Evolutionary conservation across 1,140 invertebrate genomes (phyloP), one percentile per base, ranked within the genome.

Genomic region (Helicoverpa zea): DNA sequence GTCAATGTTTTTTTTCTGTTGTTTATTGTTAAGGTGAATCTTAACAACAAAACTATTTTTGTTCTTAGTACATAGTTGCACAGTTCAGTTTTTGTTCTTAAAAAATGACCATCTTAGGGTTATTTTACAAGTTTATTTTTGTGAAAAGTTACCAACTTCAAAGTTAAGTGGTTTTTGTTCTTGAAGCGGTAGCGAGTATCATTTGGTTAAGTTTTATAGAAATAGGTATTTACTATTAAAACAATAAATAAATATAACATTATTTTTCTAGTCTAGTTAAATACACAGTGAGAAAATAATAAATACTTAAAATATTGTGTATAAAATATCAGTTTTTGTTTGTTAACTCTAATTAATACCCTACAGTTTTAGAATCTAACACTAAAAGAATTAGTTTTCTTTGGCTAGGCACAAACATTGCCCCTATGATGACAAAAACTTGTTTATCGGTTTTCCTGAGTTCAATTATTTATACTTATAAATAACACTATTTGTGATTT

Each of bases 1-100:
- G 70, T 73, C 70, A 73, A 73, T 9, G n/a, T 54, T 18, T 52
- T 72, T 23, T 54, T 58, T 30, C 47, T 29, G 35, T 70, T 23
- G 47, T 68, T 52, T 30, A 52, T 18, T 66, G 12, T n/a, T 66
- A 35, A n/a, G 43, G 35, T 43, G 35, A n/a, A 18, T 11, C 56
- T 58, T 10, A 58, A 58, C 18, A 58, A 18, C 18, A 18, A 10
- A 9, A 18, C 56, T 18, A 58, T 18, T 58, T 9, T 18, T n/a
- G 23, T 18, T 58, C 35, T 18, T n/a, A 58, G 56, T 5, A 2
- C 5, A 23, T 43, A 43, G 35, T 43, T 43, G 35, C 35, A 43
- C 35, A 9, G 9, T 43, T 43, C 35, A 43, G 23, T 23, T 23
- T 23, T 23, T 23, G 23, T 23, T 23, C 23, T 1, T 23, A 23